These are phyloP conservation scores for Molossus molossus DNA, from an alignment of 2,797 vertebrate species.

Conservation along the genomic window DNA sequence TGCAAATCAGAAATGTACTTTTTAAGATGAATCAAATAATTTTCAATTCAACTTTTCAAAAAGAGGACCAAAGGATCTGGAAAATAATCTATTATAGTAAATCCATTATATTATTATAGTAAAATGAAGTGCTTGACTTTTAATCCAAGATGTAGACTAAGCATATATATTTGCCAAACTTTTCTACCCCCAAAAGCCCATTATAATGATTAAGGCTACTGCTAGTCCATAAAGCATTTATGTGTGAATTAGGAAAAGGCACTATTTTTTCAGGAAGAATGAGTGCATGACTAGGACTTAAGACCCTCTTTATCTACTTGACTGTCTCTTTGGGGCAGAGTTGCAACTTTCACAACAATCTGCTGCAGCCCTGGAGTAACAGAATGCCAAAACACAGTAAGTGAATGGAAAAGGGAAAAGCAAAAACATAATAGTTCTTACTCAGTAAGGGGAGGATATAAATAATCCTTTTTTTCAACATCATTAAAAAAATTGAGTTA, in stretches of 20 bases:
- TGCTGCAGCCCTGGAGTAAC: not conserved
- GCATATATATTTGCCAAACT: not conserved
- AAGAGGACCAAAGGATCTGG: constrained; percentile 8
- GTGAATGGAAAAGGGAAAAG: not conserved
- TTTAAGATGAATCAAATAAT: constrained; percentile 46
- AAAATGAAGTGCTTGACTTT: constrained; percentile 50
- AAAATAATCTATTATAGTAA: constrained; percentile 9
- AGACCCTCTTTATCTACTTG: not conserved
- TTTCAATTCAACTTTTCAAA: not conserved
- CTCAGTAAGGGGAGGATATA: not conserved
- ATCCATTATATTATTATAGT: not conserved
- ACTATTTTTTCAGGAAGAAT: not conserved
- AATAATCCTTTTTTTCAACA: not conserved
- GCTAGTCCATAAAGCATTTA: not conserved
- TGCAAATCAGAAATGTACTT: constrained; percentile 34
- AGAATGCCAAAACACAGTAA: not conserved
- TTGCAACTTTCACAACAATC: not conserved
- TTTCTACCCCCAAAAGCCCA: not conserved
- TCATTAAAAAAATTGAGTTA: not conserved
- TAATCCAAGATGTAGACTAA: not conserved
- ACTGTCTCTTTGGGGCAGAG: not conserved
- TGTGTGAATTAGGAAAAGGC: not conserved
- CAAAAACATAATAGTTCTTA: not conserved
- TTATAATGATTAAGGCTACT: not conserved
- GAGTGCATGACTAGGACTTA: not conserved